Percentiles rank a stretch among this genome's conserved stretches.
Evolutionary conservation across 1,140 invertebrate species (phyloP).

Genomic region (Platyscapa corneri): DNA sequence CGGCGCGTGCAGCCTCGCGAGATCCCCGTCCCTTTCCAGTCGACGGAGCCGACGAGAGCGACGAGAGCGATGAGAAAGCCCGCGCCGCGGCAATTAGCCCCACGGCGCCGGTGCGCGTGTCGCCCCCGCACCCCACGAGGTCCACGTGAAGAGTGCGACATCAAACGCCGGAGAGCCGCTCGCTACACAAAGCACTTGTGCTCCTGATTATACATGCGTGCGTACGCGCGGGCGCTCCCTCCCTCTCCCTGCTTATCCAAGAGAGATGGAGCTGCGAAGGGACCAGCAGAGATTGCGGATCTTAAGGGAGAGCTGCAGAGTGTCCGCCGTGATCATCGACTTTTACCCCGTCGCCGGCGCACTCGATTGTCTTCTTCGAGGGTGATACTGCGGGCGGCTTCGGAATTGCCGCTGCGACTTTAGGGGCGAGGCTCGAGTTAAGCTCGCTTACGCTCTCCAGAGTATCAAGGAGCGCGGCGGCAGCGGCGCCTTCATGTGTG

Average conservation of each 20-base stretch:
- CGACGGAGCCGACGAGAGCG: constrained; percentile 55
- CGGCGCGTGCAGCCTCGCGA: constrained; percentile 36
- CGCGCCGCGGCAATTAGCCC: constrained; percentile 46
- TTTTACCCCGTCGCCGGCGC: not conserved
- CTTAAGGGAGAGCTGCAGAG: not conserved
- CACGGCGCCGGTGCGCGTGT: constrained; percentile 29
- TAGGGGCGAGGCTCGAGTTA: not conserved
- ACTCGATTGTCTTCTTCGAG: not conserved
- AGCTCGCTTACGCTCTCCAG: not conserved
- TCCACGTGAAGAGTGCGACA: constrained; percentile 34
- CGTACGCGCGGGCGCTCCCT: too few relatives aligned
- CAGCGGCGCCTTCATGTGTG: too few relatives aligned
- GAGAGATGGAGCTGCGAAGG: not conserved
- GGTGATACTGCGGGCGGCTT: not conserved
- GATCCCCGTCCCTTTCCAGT: constrained; percentile 56
- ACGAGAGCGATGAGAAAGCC: constrained; percentile 36
- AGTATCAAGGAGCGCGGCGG: too few relatives aligned
- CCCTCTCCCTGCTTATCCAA: not conserved
- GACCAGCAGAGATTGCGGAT: too few relatives aligned
- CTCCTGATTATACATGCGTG: constrained; percentile 23
- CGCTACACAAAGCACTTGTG: not conserved
- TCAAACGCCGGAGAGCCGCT: constrained; percentile 32
- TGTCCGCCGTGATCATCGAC: not conserved
- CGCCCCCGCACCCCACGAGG: constrained; percentile 1
- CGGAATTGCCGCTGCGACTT: too few relatives aligned